Evolutionary conservation across 1,140 invertebrate species (phyloP), one percentile per base, ranked within the genome.

Genomic region (Trinorchestia longiramus): DNA sequence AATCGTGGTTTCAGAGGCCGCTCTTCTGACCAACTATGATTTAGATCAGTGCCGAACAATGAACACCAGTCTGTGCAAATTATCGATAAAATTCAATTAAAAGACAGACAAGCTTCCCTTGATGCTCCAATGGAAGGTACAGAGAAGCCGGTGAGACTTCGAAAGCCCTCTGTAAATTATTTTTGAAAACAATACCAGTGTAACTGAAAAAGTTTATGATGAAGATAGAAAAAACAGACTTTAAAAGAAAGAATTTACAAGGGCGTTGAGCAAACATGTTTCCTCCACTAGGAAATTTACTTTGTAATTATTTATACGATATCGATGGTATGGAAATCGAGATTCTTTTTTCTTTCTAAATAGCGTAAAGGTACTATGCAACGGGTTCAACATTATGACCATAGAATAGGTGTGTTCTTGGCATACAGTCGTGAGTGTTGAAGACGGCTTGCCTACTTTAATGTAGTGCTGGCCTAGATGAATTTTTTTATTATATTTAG

Each of bases 41-140:
- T 94, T 94, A 94, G 43, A 94, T 94, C 92, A 45, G 43, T 43
- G 41, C 36, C 92, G 40, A 94, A 94, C 92, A 94, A 94, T 94
- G 92, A 94, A 94, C 43, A 40, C 41, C 92, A 45, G 92, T 45
- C 92, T 43, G 41, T 94, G 47, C 92, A 45, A 94, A 94, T 94
- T 94, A 94, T 94, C 43, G 92, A 94, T 94, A 94, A 94, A 91
- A 45, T 94, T 94, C 92, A 94, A 94, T 94, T 94, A 94, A 94
- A 92, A 45, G 43, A 40, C 92, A 45, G 43, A 91, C 41, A 43
- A 91, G 88, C 88, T 91, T 91, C 43, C 62, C 41, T 42, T 43
- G 88, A 42, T 91, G 28, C 88, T 43, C 41, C 88, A 91, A 91
- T 91, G 88, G 43, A 43, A 42, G 88, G 88, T 43, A 91, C 6